Evolutionary conservation across 2,797 vertebrate genomes (phyloP), one percentile per base, ranked within the genome.

Genomic region (Falco berigora): DNA sequence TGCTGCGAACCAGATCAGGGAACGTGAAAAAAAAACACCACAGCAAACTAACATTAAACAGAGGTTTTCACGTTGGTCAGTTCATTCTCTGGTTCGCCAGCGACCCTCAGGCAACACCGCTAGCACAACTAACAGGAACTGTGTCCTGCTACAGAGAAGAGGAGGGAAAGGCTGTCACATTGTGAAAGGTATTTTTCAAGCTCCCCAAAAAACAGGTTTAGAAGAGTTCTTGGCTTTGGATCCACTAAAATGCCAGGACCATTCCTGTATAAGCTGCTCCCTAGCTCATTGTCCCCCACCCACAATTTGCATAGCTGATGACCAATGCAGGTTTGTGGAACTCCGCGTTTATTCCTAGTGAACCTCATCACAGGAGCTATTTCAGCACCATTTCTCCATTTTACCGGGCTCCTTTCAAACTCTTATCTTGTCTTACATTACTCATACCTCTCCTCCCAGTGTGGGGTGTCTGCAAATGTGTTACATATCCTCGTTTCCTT

Each of bases 221-320:
- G 59, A 53, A 46, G 32, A 46, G 19, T n/a, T 82, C 7, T 59
- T 53, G 58, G 34, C 34, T 3, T 66, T 49, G 32, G 47, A 67
- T 55, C 34, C 53, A 55, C 24, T 44, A 44, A 89, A 71, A 24
- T 12, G 30, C 23, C 53, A 36, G 74, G 15, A 21, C 21, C 21
- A 10, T 38, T 74, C 32, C 73, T 36, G 7, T 6, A 4, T 3
- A 44, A 67, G 40, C 53, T 91, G 63, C 36, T n/a, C 38, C 46
- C 47, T 9, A 15, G 9, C 30, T 83, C 1, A 0, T 5, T 49
- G 40, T 19, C 22, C 47, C 28, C 32, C 34, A 10, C 2, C 68
- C 61, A 21, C 16, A 23, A 3, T 6, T n/a, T 6, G 9, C 8
- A 34, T 30, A 71, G 52, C 74, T 82, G 80, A 30, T 25, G 58